These are phyloP conservation scores for Drosophila micromelanica DNA, from an alignment of 1,140 invertebrate species.

Conservation along the genomic window DNA sequence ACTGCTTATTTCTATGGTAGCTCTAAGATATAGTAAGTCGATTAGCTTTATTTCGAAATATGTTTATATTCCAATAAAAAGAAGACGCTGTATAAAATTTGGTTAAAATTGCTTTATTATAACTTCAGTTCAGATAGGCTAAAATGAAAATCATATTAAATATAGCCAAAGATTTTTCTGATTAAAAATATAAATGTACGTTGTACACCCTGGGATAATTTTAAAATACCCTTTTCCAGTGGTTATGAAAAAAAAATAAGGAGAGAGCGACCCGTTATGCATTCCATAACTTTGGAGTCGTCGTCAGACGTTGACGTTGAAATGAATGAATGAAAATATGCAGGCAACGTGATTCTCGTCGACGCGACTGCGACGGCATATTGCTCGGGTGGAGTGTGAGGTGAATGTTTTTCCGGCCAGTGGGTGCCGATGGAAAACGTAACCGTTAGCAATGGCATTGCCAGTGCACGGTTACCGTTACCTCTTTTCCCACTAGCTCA, in stretches of 20 bases:
- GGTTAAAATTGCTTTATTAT: neutral
- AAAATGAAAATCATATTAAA: neutral
- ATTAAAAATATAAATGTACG: neutral
- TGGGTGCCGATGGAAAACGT: slow-evolving; percentile 59
- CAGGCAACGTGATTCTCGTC: slow-evolving; percentile 76
- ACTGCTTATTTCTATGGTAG: neutral
- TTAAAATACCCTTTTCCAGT: neutral
- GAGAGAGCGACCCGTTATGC: slow-evolving; percentile 59
- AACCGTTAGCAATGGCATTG: slow-evolving; percentile 66
- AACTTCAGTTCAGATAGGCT: neutral
- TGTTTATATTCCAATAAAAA: neutral
- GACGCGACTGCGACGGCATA: slow-evolving; percentile 61
- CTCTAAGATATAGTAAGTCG: neutral
- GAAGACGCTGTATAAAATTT: neutral
- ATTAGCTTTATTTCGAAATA: neutral
- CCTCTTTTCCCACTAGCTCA: slow-evolving; percentile 39
- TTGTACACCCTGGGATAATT: neutral
- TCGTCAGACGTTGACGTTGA: slow-evolving; percentile 75
- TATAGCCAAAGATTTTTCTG: neutral
- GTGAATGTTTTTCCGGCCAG: slow-evolving; percentile 19
- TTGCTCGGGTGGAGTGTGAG: slow-evolving; percentile 52
- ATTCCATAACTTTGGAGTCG: slow-evolving; percentile 78
- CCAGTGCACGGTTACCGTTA: slow-evolving; percentile 58
- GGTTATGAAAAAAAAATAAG: neutral
- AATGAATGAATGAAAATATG: slow-evolving; percentile 81